A percentile compares a stretch with the other conserved stretches of the same genome.
phyloP scores from a whole-genome alignment of 2,797 vertebrate species.

The Liasis olivaceus region DNA sequence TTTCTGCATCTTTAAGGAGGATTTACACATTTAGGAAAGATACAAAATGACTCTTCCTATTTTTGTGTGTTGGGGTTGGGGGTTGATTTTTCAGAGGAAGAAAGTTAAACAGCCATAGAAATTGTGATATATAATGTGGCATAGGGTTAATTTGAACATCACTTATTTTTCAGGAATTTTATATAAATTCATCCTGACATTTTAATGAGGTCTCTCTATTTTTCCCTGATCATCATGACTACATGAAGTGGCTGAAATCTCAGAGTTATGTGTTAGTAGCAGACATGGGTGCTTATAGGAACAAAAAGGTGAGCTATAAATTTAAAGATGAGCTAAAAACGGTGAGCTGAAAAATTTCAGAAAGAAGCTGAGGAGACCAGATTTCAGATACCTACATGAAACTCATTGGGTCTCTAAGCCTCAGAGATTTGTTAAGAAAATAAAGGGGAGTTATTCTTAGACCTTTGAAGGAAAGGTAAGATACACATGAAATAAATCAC shows the following conservation, averaged over 20 bases:
- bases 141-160: neutral
- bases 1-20: too few relatives aligned
- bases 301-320: neutral
- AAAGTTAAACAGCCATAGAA: neutral
- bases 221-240: neutral
- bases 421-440: neutral
- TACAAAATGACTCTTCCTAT: neutral
- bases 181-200: neutral
- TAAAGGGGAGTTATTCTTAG: neutral
- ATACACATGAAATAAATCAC: too few relatives aligned
- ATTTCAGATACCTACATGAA: neutral
- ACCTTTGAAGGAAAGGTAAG: neutral
- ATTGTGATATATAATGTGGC: neutral
- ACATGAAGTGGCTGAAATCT: neutral
- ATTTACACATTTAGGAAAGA: neutral
- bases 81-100: neutral
- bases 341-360: neutral
- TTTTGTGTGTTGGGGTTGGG: neutral
- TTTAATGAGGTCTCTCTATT: neutral
- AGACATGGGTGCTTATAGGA: neutral
- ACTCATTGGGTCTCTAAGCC: neutral
- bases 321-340: too few relatives aligned
- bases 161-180: neutral
- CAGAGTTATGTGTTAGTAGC: neutral
- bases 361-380: neutral